Evolutionary conservation across 2,113 vertebrate genomes (phyloP).

Genomic region (Zosterops borbonicus): DNA sequence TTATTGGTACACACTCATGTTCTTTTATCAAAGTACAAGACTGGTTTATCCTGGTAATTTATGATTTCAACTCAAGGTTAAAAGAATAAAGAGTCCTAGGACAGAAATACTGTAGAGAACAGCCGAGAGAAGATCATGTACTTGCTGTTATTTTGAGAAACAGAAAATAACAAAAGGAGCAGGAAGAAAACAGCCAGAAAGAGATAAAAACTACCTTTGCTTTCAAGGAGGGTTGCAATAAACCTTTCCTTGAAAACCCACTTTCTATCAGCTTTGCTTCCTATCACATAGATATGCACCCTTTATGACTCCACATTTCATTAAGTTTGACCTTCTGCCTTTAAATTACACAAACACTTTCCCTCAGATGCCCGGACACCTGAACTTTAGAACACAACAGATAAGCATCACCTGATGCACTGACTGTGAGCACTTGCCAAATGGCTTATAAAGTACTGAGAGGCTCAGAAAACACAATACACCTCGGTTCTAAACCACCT

Average conservation of each 20-base stretch:
- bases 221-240: neutral
- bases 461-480: neutral
- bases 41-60: neutral
- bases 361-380: neutral
- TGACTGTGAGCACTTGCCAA: neutral
- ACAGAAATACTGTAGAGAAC: neutral
- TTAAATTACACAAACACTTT: neutral
- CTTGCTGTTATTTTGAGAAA: conserved; percentile 27
- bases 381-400: neutral
- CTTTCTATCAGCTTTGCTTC: neutral
- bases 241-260: neutral
- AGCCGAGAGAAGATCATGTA: neutral
- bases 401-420: neutral
- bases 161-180: neutral
- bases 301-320: neutral
- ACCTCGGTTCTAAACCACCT: neutral
- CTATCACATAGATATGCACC: neutral
- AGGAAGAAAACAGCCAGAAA: neutral
- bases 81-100: neutral
- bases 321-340: neutral
- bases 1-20: neutral
- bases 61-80: conserved; percentile 1
- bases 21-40: neutral
- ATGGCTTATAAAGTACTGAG: neutral
- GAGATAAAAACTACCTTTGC: neutral